Base-by-base conservation (phyloP, 2,113 vertebrate genomes). In the Sander lucioperca region DNA sequence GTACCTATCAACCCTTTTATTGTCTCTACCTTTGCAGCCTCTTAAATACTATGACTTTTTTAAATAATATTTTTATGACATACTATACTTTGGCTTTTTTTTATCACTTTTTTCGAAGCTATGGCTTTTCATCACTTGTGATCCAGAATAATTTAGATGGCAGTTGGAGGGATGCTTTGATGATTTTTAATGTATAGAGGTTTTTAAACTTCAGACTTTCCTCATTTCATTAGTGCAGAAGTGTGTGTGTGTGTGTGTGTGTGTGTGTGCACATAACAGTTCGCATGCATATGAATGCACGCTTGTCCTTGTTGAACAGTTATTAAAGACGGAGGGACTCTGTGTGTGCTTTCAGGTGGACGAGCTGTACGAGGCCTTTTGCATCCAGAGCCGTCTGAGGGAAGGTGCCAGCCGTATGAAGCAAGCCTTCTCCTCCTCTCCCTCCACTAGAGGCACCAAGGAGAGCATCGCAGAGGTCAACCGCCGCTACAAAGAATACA, bases 331-430 rank as follows among this genome's bases (percentile, higher is more conserved):
- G 57, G 43, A 69, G 50, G 36, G 21, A 23, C 15, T 85, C 0
- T 70, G 50, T 80, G 64, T 87, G 61, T 77, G 62, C 71, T 4
- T 14, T 39, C 93, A 99, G 98, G 96, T 99, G 77, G 98, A 99
- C 27, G 98, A 99, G 89, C 95, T 99, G 85, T 99, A 98, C 0
- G 98, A 99, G 93, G 97, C 97, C 0, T 99, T 99, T 69, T 99
- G 97, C 84, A 99, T 99, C 93, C 98, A 99, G 93, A 95, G 97
- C 58, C 96, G 97, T 15, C 96, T 99, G 84, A 96, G 97, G 51
- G 98, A 99, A 1, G 98, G 98, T 0, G 98, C 98, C 89, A 97
- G 93, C 89, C 97, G 98, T 88, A 99, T 99, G 98, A 99, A 98
- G 88, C 97, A 97, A 92, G 98, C 98, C 48, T 99, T 99, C 85